Conservation (phyloP, 2,797 vertebrate species). For the Cephalopachus bancanus region DNA sequence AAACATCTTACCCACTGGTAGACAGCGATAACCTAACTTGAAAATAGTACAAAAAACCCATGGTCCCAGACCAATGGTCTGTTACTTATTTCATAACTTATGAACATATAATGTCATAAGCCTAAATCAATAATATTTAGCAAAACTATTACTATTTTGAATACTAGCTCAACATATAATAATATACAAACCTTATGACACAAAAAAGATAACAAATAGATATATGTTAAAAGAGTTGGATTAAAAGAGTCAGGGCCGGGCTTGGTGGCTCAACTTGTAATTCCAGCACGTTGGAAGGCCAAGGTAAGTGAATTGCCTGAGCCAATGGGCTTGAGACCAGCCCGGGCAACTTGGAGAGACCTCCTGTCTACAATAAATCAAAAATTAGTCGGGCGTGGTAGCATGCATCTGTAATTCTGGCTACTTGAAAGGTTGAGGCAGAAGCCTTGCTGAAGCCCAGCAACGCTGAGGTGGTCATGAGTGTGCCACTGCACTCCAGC, state of each 20-base stretch:
- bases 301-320: too few species aligned
- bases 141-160: conserved; percentile 26
- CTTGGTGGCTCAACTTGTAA: too few species aligned
- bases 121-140: not conserved
- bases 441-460: too few species aligned
- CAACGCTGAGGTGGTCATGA: too few species aligned
- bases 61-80: not conserved
- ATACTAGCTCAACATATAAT: not conserved
- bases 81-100: not conserved
- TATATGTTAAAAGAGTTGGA: not conserved
- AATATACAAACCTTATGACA: not conserved
- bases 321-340: too few species aligned
- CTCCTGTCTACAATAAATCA: too few species aligned
- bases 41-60: not conserved
- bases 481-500: too few species aligned
- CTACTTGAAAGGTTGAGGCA: too few species aligned
- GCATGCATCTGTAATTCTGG: too few species aligned
- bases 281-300: too few species aligned
- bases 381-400: too few species aligned
- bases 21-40: not conserved
- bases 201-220: conserved; percentile 32
- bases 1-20: not conserved
- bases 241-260: not conserved
- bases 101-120: not conserved
- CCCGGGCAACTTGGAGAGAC: too few species aligned